These are phyloP conservation scores for Protonibea diacanthus DNA, from an alignment of 2,797 vertebrate genomes.

Conservation along the genomic window DNA sequence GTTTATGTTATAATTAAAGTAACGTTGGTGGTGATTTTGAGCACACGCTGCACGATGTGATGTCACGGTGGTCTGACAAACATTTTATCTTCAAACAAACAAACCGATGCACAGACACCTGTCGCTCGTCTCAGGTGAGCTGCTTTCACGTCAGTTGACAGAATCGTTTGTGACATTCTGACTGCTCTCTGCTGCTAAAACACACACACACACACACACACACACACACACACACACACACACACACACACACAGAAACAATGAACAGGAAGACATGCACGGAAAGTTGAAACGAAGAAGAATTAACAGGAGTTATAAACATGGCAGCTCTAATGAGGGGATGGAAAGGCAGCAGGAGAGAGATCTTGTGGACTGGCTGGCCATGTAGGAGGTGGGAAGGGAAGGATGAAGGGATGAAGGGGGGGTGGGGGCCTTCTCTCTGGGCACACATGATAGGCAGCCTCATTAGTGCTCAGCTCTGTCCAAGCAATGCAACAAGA, in stretches of 20 bases:
- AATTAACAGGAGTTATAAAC: constrained; percentile 60
- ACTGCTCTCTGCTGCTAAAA: constrained; percentile 4
- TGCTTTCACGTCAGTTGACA: neutral
- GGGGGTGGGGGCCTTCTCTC: constrained; percentile 45
- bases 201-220: neutral
- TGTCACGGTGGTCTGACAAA: too few species aligned
- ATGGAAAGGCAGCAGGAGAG: constrained; percentile 66
- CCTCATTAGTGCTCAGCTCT: constrained; percentile 80
- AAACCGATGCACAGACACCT: neutral
- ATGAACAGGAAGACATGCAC: constrained; percentile 47
- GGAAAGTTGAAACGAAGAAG: constrained; percentile 30
- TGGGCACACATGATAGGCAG: constrained; percentile 69
- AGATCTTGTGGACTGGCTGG: constrained; percentile 60
- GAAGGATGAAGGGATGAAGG: constrained; percentile 1
- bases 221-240: neutral
- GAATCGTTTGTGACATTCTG: neutral
- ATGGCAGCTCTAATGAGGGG: constrained; percentile 67
- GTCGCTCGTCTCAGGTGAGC: too few species aligned
- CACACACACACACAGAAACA: constrained; percentile 27
- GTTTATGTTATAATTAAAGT: too few species aligned
- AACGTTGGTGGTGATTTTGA: too few species aligned
- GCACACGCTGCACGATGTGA: too few species aligned
- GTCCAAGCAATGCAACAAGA: constrained; percentile 68
- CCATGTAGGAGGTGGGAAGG: constrained; percentile 58
- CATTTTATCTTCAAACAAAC: neutral